These are phyloP conservation scores for Drosophila willistoni DNA, from an alignment of 1,140 invertebrate species.

Conservation along the genomic window DNA sequence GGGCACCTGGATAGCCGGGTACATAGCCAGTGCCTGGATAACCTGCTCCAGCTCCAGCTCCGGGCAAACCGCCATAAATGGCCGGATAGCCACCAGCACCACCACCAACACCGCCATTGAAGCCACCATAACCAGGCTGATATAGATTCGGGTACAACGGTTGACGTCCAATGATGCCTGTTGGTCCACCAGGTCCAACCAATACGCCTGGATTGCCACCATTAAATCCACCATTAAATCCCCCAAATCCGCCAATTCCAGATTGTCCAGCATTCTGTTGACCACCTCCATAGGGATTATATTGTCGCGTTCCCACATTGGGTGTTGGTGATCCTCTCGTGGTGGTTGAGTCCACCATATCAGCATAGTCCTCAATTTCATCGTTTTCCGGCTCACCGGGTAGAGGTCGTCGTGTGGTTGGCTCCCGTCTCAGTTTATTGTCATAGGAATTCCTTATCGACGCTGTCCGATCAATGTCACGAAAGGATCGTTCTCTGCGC, in stretches of 20 bases:
- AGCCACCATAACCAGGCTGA: constrained; percentile 56
- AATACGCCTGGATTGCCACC: constrained; percentile 83
- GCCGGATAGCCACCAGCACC: constrained; percentile 60
- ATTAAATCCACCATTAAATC: neutral
- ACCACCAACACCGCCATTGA: constrained; percentile 32
- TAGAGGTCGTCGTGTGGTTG: constrained; percentile 66
- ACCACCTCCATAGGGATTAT: constrained; percentile 55
- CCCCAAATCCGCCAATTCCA: constrained; percentile 18
- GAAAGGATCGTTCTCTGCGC: constrained; percentile 63
- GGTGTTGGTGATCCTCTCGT: constrained; percentile 26
- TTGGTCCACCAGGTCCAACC: constrained; percentile 85
- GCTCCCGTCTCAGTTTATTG: constrained; percentile 61
- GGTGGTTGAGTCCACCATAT: constrained; percentile 52
- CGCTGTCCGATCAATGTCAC: constrained; percentile 46
- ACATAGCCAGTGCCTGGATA: constrained; percentile 28
- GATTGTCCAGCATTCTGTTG: constrained; percentile 61
- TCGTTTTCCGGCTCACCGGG: constrained; percentile 73
- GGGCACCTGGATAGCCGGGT: constrained; percentile 34
- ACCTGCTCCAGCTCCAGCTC: constrained; percentile 7
- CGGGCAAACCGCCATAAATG: constrained; percentile 30
- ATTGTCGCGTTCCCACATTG: constrained; percentile 67
- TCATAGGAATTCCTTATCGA: constrained; percentile 51
- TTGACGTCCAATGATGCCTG: constrained; percentile 83
- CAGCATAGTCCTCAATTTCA: constrained; percentile 76
- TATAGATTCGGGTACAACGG: constrained; percentile 51